These are phyloP conservation scores for Rhynchonycteris naso DNA, from an alignment of 2,797 vertebrate species.

Conservation along the genomic window DNA sequence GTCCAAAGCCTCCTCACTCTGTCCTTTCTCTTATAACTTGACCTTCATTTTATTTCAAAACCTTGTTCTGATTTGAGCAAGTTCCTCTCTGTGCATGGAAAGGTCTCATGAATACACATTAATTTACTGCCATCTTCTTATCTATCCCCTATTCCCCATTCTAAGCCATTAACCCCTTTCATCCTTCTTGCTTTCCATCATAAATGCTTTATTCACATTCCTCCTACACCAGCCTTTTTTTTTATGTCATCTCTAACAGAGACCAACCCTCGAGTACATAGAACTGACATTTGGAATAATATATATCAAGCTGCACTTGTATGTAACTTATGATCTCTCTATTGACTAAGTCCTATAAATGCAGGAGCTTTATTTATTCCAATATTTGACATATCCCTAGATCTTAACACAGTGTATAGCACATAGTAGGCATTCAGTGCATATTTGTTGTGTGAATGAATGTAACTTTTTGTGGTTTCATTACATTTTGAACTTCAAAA, in stretches of 20 bases:
- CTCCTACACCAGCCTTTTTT: not conserved
- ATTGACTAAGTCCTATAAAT: not conserved
- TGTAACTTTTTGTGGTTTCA: not conserved
- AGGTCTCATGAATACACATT: not conserved
- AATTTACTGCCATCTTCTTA: not conserved
- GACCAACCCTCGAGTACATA: not conserved
- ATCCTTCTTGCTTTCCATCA: not conserved
- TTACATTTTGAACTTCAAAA: not conserved
- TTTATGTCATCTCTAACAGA: not conserved
- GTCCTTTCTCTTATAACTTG: slow-evolving; percentile 59
- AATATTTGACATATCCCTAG: not conserved
- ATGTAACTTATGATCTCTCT: not conserved
- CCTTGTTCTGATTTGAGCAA: slow-evolving; percentile 46
- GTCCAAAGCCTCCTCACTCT: not conserved
- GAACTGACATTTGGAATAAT: not conserved
- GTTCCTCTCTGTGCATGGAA: not conserved
- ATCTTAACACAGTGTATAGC: not conserved
- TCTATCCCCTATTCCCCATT: not conserved
- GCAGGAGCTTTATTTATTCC: not conserved
- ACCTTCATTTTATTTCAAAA: slow-evolving; percentile 64
- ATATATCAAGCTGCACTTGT: not conserved
- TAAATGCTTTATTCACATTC: not conserved
- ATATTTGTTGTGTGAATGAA: not conserved
- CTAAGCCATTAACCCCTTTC: not conserved
- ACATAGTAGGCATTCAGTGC: not conserved